These are phyloP conservation scores for Lateolabrax maculatus DNA, from an alignment of 2,797 vertebrate genomes.

Conservation along the genomic window DNA sequence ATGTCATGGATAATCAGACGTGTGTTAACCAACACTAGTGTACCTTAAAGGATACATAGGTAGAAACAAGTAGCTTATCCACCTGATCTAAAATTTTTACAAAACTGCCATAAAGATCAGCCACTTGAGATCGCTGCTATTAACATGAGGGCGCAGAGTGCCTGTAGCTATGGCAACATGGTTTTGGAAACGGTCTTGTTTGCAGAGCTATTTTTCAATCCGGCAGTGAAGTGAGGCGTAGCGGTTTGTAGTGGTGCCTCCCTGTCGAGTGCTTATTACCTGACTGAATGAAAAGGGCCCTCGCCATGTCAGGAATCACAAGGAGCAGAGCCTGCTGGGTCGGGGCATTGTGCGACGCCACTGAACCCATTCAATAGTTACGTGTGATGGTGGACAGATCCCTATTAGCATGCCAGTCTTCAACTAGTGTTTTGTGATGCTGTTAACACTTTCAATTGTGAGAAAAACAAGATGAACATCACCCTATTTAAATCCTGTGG, in stretches of 20 bases:
- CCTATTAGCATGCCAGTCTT: not conserved
- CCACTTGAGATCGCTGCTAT: constrained; percentile 12
- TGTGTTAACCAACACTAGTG: not conserved
- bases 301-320: constrained; percentile 59
- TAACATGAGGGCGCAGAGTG: constrained; percentile 28
- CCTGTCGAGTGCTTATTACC: constrained; percentile 70
- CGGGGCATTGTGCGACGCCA: not conserved
- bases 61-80: not conserved
- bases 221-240: constrained; percentile 61
- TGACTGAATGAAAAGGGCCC: constrained; percentile 63
- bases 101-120: constrained; percentile 29
- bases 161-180: constrained; percentile 53
- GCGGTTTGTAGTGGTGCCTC: constrained; percentile 57
- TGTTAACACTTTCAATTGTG: not conserved
- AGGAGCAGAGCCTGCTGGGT: constrained; percentile 46
- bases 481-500: not conserved
- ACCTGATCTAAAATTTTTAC: not conserved
- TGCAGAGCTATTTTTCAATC: constrained; percentile 64
- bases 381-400: not conserved
- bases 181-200: constrained; percentile 43
- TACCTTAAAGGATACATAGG: not conserved
- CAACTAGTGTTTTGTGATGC: not conserved
- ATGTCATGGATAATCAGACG: constrained; percentile 2
- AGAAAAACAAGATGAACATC: not conserved
- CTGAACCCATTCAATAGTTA: constrained; percentile 33